Evolutionary conservation across 53 echinoderm and acorn worm species (phyloP).

Genomic region (Zoroaster sp.): DNA sequence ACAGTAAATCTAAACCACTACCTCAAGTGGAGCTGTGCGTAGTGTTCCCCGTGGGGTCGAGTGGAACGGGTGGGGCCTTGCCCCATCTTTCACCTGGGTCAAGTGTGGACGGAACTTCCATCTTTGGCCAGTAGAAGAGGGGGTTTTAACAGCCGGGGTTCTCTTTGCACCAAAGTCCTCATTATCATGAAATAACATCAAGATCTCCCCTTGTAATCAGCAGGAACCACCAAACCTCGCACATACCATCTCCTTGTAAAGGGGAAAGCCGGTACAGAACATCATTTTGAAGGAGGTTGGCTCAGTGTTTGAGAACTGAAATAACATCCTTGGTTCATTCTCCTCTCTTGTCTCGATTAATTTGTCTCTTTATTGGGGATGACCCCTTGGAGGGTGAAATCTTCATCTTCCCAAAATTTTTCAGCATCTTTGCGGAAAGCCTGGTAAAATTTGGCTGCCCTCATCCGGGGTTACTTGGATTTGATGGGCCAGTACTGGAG

Average conservation of each 20-base stretch:
- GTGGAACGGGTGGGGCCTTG: not conserved
- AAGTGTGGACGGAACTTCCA: too few relatives aligned
- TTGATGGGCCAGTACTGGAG: too few relatives aligned
- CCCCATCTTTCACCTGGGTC: not conserved
- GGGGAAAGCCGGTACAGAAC: not conserved
- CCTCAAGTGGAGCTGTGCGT: conserved; percentile 20
- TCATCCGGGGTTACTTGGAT: too few relatives aligned
- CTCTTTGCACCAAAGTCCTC: conserved; percentile 12
- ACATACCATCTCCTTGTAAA: not conserved
- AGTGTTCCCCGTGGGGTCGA: too few relatives aligned
- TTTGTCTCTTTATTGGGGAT: not conserved
- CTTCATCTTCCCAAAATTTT: not conserved
- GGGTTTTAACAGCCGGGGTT: not conserved
- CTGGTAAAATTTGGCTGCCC: not conserved
- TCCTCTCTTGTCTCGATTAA: not conserved
- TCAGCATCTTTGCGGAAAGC: not conserved
- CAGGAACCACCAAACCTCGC: not conserved
- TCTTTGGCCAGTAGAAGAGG: too few relatives aligned
- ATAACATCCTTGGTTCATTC: not conserved
- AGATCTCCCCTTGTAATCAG: not conserved
- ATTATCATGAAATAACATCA: conserved; percentile 4
- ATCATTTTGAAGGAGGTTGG: not conserved
- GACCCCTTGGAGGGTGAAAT: not conserved
- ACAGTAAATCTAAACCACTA: conserved; percentile 8
- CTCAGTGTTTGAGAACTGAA: not conserved